Percentiles rank a stretch among this genome's conserved stretches.
These are phyloP conservation scores for Acromyrmex echinatior DNA, from an alignment of 1,140 invertebrate species.

Conservation along the genomic window DNA sequence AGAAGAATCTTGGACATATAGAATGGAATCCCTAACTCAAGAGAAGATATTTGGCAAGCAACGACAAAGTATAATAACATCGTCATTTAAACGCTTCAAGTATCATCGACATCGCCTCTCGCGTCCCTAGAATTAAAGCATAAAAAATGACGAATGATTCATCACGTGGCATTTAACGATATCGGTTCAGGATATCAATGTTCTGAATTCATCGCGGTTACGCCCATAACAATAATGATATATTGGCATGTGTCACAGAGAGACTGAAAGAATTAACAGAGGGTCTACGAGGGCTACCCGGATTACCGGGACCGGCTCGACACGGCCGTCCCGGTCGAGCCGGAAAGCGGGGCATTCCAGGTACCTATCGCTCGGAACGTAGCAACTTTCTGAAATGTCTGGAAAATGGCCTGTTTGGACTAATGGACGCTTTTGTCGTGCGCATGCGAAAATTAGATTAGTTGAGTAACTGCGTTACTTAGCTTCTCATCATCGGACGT, in stretches of 20 bases:
- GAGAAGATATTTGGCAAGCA: conserved; percentile 19
- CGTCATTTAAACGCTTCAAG: conserved; percentile 65
- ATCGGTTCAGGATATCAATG: conserved; percentile 66
- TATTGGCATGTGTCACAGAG: conserved; percentile 84
- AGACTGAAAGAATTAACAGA: conserved; percentile 87
- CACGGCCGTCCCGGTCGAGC: conserved; percentile 82
- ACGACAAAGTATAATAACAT: conserved; percentile 34
- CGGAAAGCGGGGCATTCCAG: conserved; percentile 86
- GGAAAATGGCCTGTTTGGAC: conserved; percentile 6
- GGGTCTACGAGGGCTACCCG: conserved; percentile 87
- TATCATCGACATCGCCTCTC: conserved; percentile 40
- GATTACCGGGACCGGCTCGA: conserved; percentile 84
- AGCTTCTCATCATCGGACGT: not conserved
- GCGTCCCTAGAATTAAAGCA: conserved; percentile 6
- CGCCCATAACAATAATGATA: conserved; percentile 80
- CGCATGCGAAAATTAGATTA: conserved; percentile 40
- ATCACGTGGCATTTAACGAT: conserved; percentile 58
- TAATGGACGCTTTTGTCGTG: conserved; percentile 23
- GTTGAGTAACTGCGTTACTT: conserved; percentile 2
- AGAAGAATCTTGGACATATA: conserved; percentile 47
- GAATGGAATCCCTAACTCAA: conserved; percentile 4
- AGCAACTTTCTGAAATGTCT: conserved; percentile 2
- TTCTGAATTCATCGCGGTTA: conserved; percentile 67
- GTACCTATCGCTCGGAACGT: conserved; percentile 76
- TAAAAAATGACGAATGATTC: conserved; percentile 39